Conservation (phyloP, 53 echinoderm and acorn worm genomes). For the Patiria pectinifera region DNA sequence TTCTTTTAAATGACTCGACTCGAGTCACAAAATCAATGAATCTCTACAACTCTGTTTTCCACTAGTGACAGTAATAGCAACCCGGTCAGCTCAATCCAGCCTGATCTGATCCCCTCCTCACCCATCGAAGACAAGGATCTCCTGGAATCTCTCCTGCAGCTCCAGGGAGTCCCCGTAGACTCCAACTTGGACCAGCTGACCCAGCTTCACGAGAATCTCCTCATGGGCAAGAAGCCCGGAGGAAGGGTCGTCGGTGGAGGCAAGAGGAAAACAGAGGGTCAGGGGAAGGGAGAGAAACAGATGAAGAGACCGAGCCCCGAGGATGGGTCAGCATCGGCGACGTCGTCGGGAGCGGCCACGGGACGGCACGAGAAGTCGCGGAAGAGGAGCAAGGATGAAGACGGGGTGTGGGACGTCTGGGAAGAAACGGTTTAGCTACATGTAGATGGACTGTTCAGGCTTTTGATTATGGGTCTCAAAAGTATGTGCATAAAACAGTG, state of each 20-base stretch:
- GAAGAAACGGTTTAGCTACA: conserved; percentile 84
- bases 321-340: conserved; percentile 12
- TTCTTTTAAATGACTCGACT: no score
- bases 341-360: conserved; percentile 32
- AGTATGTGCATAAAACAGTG: neutral
- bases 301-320: conserved; percentile 61
- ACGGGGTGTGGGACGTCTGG: conserved; percentile 90
- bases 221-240: conserved; percentile 55
- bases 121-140: conserved; percentile 71
- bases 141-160: conserved; percentile 71
- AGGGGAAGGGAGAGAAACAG: conserved; percentile 26
- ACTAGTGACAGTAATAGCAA: conserved; percentile 42
- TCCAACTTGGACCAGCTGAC: conserved; percentile 85
- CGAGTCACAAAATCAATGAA: no score
- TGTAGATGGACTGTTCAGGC: neutral
- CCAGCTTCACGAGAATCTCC: conserved; percentile 77
- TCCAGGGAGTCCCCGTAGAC: conserved; percentile 65
- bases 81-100: conserved; percentile 51
- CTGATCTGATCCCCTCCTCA: conserved; percentile 64
- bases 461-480: neutral
- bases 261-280: conserved; percentile 29
- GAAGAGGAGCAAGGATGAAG: conserved; percentile 71
- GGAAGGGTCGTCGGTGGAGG: neutral
- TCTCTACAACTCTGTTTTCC: neutral
- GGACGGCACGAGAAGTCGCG: conserved; percentile 61